These are phyloP conservation scores for Seriola dumerili DNA, from an alignment of 2,113 vertebrate genomes.

Conservation along the genomic window DNA sequence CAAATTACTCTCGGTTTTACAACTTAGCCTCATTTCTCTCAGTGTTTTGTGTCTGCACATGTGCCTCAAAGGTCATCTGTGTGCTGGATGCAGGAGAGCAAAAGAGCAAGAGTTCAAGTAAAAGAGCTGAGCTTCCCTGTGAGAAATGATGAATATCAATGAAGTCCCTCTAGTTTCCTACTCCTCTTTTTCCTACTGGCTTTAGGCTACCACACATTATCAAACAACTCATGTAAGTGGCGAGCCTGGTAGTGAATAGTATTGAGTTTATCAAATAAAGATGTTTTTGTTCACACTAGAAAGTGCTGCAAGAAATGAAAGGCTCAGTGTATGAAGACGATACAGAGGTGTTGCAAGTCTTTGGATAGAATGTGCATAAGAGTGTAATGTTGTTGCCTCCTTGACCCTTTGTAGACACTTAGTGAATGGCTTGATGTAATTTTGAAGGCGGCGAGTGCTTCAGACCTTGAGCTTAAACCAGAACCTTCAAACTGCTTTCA, in stretches of 20 bases:
- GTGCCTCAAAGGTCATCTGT: slow-evolving; percentile 20
- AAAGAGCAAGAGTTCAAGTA: slow-evolving; percentile 20
- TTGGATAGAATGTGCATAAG: neutral
- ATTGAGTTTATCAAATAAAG: neutral
- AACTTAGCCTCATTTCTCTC: neutral
- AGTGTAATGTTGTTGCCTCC: neutral
- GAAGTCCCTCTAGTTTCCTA: neutral
- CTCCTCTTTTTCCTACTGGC: neutral
- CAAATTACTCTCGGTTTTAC: slow-evolving; percentile 25
- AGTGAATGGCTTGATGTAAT: slow-evolving; percentile 18
- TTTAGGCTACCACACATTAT: neutral
- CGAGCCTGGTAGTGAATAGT: neutral
- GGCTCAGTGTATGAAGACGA: neutral
- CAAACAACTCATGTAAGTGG: neutral
- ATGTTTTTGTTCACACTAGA: neutral
- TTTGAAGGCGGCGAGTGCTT: slow-evolving; percentile 15
- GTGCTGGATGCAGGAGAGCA: slow-evolving; percentile 24
- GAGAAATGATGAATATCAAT: slow-evolving; percentile 32
- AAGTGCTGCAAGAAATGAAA: neutral
- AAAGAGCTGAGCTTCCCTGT: neutral
- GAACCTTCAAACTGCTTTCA: slow-evolving; percentile 2
- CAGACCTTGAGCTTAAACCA: slow-evolving; percentile 26
- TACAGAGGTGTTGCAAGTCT: neutral
- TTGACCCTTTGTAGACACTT: slow-evolving; percentile 8
- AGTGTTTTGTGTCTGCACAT: slow-evolving; percentile 22